Percentiles rank a stretch among this genome's conserved stretches.
These are phyloP conservation scores for Takifugu flavidus DNA, from an alignment of 2,113 vertebrate species.

Conservation along the genomic window DNA sequence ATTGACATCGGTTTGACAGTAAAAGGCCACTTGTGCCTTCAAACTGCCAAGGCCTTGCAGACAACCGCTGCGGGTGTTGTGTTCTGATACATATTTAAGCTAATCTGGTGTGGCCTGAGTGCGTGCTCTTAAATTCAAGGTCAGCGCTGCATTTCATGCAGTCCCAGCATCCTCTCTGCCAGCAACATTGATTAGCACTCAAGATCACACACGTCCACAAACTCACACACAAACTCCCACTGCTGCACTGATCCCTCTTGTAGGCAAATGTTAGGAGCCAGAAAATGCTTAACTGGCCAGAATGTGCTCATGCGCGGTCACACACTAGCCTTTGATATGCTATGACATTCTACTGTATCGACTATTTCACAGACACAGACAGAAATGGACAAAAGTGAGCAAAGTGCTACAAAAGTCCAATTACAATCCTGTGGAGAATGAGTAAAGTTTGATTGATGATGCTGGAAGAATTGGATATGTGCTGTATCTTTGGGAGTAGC, in stretches of 20 bases:
- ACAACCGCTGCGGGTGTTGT: too few relatives aligned
- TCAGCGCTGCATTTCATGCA: conserved; percentile 62
- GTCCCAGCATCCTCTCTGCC: conserved; percentile 67
- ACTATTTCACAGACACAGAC: not conserved
- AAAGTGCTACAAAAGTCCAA: conserved; percentile 8
- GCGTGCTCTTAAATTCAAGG: conserved; percentile 57
- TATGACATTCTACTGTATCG: conserved; percentile 5
- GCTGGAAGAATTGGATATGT: conserved; percentile 21
- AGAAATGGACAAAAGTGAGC: conserved; percentile 10
- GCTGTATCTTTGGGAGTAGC: conserved; percentile 29
- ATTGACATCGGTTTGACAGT: too few relatives aligned
- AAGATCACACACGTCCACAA: conserved; percentile 34
- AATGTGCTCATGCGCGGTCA: conserved; percentile 1
- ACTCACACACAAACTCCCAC: conserved; percentile 8
- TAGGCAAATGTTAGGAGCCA: conserved; percentile 12
- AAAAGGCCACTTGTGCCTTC: not conserved
- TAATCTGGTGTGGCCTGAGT: conserved; percentile 36
- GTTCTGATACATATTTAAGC: not conserved
- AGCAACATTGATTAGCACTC: conserved; percentile 71
- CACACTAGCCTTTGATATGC: conserved; percentile 8
- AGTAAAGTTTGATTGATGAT: conserved; percentile 42
- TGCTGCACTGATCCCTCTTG: not conserved
- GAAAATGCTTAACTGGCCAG: conserved; percentile 1
- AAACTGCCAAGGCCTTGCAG: not conserved
- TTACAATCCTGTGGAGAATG: conserved; percentile 25